Conservation (phyloP, 2,797 vertebrate species). For the Toxotes lorentzi region DNA sequence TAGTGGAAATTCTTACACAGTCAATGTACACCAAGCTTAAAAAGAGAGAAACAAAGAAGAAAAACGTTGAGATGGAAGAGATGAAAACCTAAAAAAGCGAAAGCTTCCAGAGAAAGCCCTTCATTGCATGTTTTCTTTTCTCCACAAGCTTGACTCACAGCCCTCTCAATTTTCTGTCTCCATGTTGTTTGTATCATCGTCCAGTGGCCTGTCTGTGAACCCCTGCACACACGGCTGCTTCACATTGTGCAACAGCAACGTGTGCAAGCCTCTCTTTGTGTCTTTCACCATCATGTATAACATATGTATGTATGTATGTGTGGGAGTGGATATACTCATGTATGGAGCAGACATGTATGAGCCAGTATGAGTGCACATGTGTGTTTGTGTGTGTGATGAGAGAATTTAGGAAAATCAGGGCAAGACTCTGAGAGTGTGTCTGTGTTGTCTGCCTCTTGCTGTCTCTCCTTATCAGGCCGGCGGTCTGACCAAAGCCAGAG, state of each 20-base stretch:
- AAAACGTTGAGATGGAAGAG: too few species aligned
- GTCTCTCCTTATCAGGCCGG: slow-evolving; percentile 74
- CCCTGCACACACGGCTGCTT: slow-evolving; percentile 2
- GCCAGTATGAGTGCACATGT: slow-evolving; percentile 25
- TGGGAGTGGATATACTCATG: slow-evolving; percentile 36
- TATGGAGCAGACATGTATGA: slow-evolving; percentile 13
- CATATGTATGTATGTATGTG: slow-evolving; percentile 17
- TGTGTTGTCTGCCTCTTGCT: slow-evolving; percentile 60
- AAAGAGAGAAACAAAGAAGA: neutral
- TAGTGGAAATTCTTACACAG: slow-evolving; percentile 44
- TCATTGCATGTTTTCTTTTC: slow-evolving; percentile 23
- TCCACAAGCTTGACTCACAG: slow-evolving; percentile 41
- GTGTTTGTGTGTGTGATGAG: slow-evolving; percentile 16
- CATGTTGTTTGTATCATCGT: slow-evolving; percentile 53
- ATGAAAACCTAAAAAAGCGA: slow-evolving; percentile 22
- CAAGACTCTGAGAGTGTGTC: slow-evolving; percentile 28
- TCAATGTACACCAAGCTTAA: slow-evolving; percentile 24
- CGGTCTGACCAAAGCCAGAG: slow-evolving; percentile 76
- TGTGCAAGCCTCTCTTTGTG: slow-evolving; percentile 15
- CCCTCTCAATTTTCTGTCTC: slow-evolving; percentile 48
- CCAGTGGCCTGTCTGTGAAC: slow-evolving; percentile 65
- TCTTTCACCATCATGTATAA: slow-evolving; percentile 38
- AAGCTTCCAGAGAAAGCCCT: slow-evolving; percentile 17
- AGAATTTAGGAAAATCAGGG: slow-evolving; percentile 32
- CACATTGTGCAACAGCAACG: slow-evolving; percentile 30